phyloP scores from a whole-genome alignment of 2,888 invertebrate species.

The Acanthoscelides obtectus region DNA sequence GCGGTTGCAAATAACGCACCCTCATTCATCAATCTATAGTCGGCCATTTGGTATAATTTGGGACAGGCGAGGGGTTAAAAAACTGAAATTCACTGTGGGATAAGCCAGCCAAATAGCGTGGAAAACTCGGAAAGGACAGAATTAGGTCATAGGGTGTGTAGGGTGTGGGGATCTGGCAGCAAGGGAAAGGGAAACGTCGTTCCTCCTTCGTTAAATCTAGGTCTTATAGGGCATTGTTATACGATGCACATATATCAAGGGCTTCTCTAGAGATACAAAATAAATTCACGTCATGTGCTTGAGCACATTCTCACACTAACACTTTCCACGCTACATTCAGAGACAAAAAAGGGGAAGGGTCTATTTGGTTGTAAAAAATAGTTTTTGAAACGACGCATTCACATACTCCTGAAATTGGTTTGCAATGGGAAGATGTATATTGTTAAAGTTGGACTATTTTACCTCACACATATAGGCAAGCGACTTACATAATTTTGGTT shows the following conservation, averaged over 20 bases:
- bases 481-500: too few species aligned
- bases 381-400: neutral
- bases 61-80: neutral
- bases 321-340: neutral
- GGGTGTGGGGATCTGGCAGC: neutral
- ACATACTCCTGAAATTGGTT: too few species aligned
- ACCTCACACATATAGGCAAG: too few species aligned
- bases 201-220: neutral
- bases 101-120: neutral
- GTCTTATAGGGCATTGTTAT: neutral
- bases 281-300: neutral
- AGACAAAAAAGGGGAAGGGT: neutral
- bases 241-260: neutral
- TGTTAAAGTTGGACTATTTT: too few species aligned
- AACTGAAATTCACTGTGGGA: neutral
- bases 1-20: neutral
- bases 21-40: neutral
- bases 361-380: neutral
- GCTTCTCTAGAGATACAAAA: neutral
- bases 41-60: neutral
- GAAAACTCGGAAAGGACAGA: neutral
- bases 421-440: too few species aligned
- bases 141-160: neutral
- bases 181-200: neutral
- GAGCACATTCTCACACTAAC: too few species aligned